These are phyloP conservation scores for Aplochiton taeniatus DNA, from an alignment of 2,797 vertebrate species.

Conservation along the genomic window DNA sequence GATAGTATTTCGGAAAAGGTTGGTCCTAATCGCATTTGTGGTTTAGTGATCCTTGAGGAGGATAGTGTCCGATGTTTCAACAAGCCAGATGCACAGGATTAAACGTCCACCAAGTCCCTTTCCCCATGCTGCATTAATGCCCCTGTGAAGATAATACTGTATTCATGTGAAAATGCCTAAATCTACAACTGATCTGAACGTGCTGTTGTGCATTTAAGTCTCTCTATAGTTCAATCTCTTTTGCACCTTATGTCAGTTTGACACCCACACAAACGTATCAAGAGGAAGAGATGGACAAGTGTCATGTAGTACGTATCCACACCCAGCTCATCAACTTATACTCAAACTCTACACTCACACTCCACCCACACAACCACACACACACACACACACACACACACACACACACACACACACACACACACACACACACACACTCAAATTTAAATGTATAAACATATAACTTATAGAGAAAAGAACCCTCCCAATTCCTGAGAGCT, in stretches of 20 bases:
- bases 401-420: neutral
- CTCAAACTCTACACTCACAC: neutral
- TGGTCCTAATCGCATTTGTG: neutral
- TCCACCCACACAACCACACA: neutral
- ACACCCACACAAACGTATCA: neutral
- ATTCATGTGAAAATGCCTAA: neutral
- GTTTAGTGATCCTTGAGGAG: too few relatives aligned
- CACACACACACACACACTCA: neutral
- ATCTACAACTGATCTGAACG: slow-evolving; percentile 20
- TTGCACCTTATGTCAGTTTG: too few relatives aligned
- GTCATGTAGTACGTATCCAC: too few relatives aligned
- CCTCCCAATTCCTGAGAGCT: neutral
- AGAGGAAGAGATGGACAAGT: neutral
- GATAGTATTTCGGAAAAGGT: neutral
- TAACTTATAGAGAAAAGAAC: neutral
- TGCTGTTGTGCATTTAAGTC: neutral
- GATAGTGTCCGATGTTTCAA: too few relatives aligned
- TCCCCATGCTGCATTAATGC: too few relatives aligned
- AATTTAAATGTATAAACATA: too few relatives aligned
- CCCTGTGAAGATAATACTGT: too few relatives aligned
- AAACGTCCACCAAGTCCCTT: too few relatives aligned
- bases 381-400: neutral
- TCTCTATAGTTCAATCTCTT: too few relatives aligned
- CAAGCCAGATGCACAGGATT: too few relatives aligned
- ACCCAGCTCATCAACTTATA: neutral